These are phyloP conservation scores for Diachrysia chrysitis DNA, from an alignment of 2,888 invertebrate species.

Conservation along the genomic window DNA sequence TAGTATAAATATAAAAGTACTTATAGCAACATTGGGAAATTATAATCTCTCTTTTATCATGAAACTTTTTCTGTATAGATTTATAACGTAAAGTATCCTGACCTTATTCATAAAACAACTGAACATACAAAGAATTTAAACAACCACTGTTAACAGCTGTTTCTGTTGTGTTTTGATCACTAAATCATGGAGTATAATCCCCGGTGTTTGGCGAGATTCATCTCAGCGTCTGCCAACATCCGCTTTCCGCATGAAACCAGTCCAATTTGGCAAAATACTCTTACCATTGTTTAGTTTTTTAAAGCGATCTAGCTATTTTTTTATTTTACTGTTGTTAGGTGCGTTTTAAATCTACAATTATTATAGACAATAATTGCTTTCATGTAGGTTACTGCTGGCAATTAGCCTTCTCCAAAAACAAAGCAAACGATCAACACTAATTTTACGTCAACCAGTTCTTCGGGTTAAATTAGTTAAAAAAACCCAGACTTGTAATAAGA, in stretches of 20 bases:
- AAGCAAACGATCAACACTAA: too few relatives aligned
- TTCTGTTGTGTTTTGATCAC: not conserved
- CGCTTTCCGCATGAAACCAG: not conserved
- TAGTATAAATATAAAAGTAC: too few relatives aligned
- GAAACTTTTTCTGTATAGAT: too few relatives aligned
- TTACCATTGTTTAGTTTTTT: not conserved
- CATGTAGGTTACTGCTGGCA: not conserved
- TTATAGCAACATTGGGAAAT: too few relatives aligned
- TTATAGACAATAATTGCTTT: not conserved
- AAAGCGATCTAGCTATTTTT: not conserved
- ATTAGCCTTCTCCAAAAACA: too few relatives aligned
- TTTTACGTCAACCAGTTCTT: too few relatives aligned
- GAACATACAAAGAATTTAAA: too few relatives aligned
- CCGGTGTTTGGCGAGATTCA: not conserved
- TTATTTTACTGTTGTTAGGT: not conserved
- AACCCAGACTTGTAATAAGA: too few relatives aligned
- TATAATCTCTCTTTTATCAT: too few relatives aligned
- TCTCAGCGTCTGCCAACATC: not conserved
- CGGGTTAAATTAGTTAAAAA: too few relatives aligned
- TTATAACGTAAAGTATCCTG: too few relatives aligned
- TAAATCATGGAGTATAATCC: not conserved
- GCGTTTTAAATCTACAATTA: not conserved
- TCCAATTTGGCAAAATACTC: not conserved
- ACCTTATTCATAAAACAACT: too few relatives aligned
- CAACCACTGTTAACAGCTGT: not conserved